These are phyloP conservation scores for Eristalis intricaria DNA, from an alignment of 2,888 invertebrate genomes.

Conservation along the genomic window DNA sequence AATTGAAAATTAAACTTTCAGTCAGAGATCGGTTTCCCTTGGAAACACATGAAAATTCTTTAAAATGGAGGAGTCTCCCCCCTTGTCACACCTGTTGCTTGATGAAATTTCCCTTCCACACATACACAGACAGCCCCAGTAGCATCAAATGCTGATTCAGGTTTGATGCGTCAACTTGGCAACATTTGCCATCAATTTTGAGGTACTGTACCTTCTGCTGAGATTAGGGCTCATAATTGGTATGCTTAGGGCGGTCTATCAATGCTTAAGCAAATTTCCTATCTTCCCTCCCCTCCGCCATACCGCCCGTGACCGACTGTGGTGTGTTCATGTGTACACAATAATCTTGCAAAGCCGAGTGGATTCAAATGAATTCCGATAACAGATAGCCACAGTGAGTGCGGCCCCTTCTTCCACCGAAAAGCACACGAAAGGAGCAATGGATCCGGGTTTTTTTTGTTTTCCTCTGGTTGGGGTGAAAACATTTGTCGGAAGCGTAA, in stretches of 20 bases:
- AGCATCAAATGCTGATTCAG: conserved; percentile 30
- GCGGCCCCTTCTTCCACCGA: not conserved
- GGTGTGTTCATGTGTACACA: not conserved
- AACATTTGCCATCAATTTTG: conserved; percentile 56
- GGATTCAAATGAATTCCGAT: conserved; percentile 25
- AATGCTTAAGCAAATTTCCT: conserved; percentile 58
- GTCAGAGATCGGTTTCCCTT: not conserved
- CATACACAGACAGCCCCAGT: not conserved
- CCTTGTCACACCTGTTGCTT: conserved; percentile 53
- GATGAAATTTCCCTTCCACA: conserved; percentile 23
- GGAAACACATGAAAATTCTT: not conserved
- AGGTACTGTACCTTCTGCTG: conserved; percentile 39
- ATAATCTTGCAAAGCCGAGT: conserved; percentile 17
- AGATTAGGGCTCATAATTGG: conserved; percentile 67
- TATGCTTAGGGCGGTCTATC: conserved; percentile 64
- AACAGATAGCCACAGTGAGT: conserved; percentile 13
- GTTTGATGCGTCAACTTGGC: conserved; percentile 64
- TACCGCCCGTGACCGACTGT: not conserved
- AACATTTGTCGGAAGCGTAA: conserved; percentile 5
- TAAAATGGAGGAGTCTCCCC: not conserved
- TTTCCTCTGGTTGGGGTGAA: not conserved
- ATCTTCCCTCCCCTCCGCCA: not conserved
- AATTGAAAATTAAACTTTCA: not conserved
- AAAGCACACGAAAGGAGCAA: not conserved
- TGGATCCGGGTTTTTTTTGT: not conserved